Evolutionary conservation across 2,797 vertebrate species (phyloP), one percentile per base, ranked within the genome.

Genomic region (Cephalopachus bancanus): DNA sequence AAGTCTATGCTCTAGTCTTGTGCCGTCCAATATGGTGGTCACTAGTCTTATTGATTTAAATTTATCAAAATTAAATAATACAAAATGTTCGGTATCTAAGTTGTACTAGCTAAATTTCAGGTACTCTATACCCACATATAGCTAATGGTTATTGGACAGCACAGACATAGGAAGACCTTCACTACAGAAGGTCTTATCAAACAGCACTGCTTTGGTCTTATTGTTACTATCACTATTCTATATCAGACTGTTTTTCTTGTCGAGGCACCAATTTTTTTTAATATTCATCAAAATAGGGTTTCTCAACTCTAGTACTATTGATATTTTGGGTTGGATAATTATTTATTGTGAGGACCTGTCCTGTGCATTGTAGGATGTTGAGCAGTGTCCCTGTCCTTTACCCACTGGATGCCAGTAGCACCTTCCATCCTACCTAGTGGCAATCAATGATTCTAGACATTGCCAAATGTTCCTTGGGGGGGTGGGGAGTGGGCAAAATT

Each of bases 21-120:
- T 10, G 30, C 12, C 49, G 11, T 88, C 65, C 20, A 20, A 64
- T 55, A 30, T 28, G 22, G 71, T 74, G 60, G 65, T 59, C 72
- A 33, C 24, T 64, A 93, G 30, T 11, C 22, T 96, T 91, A 84
- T n/a, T 84, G 55, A 79, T 28, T 78, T 79, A 65, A 81, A 79
- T 62, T 78, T 93, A 53, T 57, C 79, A 74, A 88, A 79, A 84
- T 74, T 55, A 91, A 83, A 65, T 91, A 87, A 88, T 60, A 28
- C 17, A 53, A 71, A 60, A 30, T 19, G 2, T 85, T 85, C 24
- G 22, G 12, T 37, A 53, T 33, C 17, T 92, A 57, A 89, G 15
- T 76, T 76, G 16, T 10, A 92, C 26, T 44, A 69, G 49, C 37
- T 26, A 57, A 67, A 87, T 95, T 78, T 94, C 64, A 95, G 65